These are phyloP conservation scores for Spongilla lacustris DNA, from an alignment of 37 sponge, comb jelly and placozoan genomes.

Conservation along the genomic window DNA sequence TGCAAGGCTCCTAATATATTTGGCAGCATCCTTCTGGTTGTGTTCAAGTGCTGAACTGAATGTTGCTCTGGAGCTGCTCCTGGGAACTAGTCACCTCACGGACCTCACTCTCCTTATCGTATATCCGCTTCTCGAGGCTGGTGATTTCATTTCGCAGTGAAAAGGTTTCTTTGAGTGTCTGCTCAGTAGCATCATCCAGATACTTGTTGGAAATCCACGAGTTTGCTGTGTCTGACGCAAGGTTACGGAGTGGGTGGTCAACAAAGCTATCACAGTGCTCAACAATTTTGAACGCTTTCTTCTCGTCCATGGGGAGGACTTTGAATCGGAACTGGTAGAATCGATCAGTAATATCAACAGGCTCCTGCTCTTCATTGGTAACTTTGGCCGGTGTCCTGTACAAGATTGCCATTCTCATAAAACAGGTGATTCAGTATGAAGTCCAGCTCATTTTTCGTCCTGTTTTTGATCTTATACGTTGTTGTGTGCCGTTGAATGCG, in stretches of 20 bases:
- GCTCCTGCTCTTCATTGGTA: constrained; percentile 85
- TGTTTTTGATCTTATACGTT: constrained; percentile 76
- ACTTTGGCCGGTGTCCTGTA: constrained; percentile 62
- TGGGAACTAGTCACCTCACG: constrained; percentile 76
- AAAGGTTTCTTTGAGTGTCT: constrained; percentile 31
- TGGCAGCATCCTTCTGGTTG: constrained; percentile 74
- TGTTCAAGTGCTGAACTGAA: constrained; percentile 65
- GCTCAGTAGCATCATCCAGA: constrained; percentile 24
- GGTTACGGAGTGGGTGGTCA: constrained; percentile 15
- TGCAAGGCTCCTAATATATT: constrained; percentile 76
- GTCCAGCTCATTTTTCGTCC: constrained; percentile 67
- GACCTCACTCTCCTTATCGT: constrained; percentile 79
- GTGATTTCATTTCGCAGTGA: constrained; percentile 20
- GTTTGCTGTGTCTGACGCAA: constrained; percentile 32
- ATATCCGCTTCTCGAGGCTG: constrained; percentile 18
- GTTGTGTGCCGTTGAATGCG: constrained; percentile 63
- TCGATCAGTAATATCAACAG: constrained; percentile 93
- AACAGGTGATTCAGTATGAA: constrained; percentile 92
- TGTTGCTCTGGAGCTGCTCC: constrained; percentile 68
- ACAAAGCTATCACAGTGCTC: constrained; percentile 60
- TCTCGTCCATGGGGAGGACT: constrained; percentile 70
- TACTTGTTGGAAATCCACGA: constrained; percentile 24
- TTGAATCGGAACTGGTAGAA: constrained; percentile 89
- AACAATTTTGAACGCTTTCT: constrained; percentile 70
- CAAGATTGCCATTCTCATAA: constrained; percentile 82